Base-by-base conservation (phyloP, 2,888 invertebrate genomes). In the Sturmia bella region DNA sequence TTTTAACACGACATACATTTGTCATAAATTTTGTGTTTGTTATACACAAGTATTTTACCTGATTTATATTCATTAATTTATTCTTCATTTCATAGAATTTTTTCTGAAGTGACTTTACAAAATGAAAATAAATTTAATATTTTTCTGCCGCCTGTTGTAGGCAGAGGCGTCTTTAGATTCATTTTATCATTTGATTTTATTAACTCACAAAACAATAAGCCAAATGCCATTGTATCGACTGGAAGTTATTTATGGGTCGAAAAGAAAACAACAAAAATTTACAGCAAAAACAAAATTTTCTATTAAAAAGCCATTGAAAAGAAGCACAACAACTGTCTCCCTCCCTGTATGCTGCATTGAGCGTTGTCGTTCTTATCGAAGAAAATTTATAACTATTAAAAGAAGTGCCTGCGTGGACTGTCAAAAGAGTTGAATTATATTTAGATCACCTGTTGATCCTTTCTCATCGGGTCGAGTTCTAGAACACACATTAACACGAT, bases 391-490 rank as follows among this genome's bases (percentile, higher is more conserved):
- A n/a, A n/a, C n/a, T n/a, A 9, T 24, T 43, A 13, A 9, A 27
- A 37, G 11, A 43, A 7, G 17, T 21, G 21, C 37, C n/a, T n/a
- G 32, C 64, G 56, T 64, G 2, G 48, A 45, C 32, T 73, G 63
- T 66, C 74, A 66, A 24, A 56, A 57, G 64, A 57, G 64, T 57
- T 74, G 17, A 45, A 59, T 24, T 69, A 41, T 32, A 45, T 57
- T 37, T 27, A 27, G 73, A 80, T 83, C 80, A 84, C 84, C 84
- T 84, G 80, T 84, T 78, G 83, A 75, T 83, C 84, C 80, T 84
- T 74, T 69, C 68, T 64, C 74, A 77, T 72, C 56, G 48, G 27
- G 12, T 11, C 19, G 41, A 50, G 15, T 45, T 54, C 57, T 41
- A 70, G 59, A 52, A 43, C n/a, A 48, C 3, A 11, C 37, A 24